phyloP scores from a whole-genome alignment of 2,797 vertebrate genomes.

The Odontamblyopus lacepedii region DNA sequence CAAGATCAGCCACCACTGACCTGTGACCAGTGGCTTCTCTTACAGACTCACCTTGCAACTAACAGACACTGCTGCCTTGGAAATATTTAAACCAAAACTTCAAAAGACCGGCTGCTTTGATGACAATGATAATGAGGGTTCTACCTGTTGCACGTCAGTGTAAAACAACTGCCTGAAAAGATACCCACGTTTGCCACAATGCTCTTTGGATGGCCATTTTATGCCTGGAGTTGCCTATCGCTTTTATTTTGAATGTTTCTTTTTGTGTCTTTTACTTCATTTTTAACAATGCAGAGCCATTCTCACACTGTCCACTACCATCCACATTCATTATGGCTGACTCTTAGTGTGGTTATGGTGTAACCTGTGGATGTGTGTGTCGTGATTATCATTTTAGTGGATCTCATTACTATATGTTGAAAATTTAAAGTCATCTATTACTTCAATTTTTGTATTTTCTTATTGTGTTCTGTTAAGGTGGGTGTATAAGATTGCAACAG shows the following conservation, averaged over 20 bases:
- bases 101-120: constrained; percentile 40
- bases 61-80: constrained; percentile 63
- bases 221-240: constrained; percentile 40
- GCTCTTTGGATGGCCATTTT: constrained; percentile 54
- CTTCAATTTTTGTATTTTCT: constrained; percentile 42
- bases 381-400: constrained; percentile 54
- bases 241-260: constrained; percentile 42
- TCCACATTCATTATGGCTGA: constrained; percentile 24
- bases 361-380: constrained; percentile 65
- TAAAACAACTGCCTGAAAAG: constrained; percentile 38
- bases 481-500: constrained; percentile 28
- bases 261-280: constrained; percentile 24
- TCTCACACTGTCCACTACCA: constrained; percentile 16
- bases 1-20: constrained; percentile 49
- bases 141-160: constrained; percentile 36
- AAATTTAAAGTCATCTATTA: constrained; percentile 50
- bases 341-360: constrained; percentile 40
- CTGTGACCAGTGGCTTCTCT: constrained; percentile 40
- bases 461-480: not conserved
- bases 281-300: constrained; percentile 32
- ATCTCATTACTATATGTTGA: constrained; percentile 61
- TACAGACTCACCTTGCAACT: constrained; percentile 29
- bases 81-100: constrained; percentile 59
- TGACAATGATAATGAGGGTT: constrained; percentile 33
- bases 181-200: constrained; percentile 60